Base-by-base conservation (phyloP, 2,797 vertebrate genomes). In the Hapalemur alaotrensis region DNA sequence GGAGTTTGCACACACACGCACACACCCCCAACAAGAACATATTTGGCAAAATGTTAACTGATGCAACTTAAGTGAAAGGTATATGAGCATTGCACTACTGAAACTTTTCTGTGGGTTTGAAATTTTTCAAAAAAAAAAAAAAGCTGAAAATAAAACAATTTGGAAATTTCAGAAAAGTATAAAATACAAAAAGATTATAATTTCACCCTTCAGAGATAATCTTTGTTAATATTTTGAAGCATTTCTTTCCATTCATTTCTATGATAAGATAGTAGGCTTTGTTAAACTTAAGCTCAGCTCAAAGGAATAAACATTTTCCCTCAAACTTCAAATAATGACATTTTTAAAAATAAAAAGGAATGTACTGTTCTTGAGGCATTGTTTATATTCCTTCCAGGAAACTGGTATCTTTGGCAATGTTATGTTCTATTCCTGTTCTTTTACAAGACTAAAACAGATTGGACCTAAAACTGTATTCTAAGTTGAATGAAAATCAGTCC, bases 371-470 rank as follows among this genome's bases (percentile, higher is more conserved):
- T 96, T 65, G 59, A 94, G 52, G 15, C 63, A 82, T 78, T 95
- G 59, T 95, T 96, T 96, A 61, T 97, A 76, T 96, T 95, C 38
- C 84, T 96, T 95, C 32, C 87, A 93, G 79, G 86, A 95, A 93
- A 79, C 70, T 89, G 89, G 38, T 88, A 79, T 92, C 90, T 43
- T 94, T 96, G 95, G 78, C 89, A 91, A 28, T 90, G 22, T 88
- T 95, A 11, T 76, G 50, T 90, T 94, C 83, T 93, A 28, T 94
- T 95, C 76, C 52, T 87, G 12, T 84, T 90, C 73, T 88, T 79
- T 95, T 54, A 48, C 41, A 65, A 95, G 82, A 89, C 67, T 83
- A 75, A 95, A 95, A 76, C 63, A 94, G 38, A 94, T 67, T 75
- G 61, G 52, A 32, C 35, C 41, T 81, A 70, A 95, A 89, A 84